Conservation (phyloP, 2,797 vertebrate species). For the Tangara arthus region DNA sequence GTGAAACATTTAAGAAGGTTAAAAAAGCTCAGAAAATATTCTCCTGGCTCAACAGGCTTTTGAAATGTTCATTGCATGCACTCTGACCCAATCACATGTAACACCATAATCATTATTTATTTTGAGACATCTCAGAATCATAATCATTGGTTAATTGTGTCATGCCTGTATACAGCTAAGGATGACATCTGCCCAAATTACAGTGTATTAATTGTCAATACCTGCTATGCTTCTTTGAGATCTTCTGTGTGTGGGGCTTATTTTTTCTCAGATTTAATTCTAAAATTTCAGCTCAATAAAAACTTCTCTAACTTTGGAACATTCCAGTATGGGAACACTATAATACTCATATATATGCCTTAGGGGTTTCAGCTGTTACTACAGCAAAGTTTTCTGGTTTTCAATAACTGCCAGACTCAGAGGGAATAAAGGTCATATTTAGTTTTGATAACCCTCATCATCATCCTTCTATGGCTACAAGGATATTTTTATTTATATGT, state of each 20-base stretch:
- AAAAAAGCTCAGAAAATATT: background rate
- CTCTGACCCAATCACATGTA: background rate
- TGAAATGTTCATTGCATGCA: background rate
- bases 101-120: background rate
- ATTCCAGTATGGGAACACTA: background rate
- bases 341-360: background rate
- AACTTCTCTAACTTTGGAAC: background rate
- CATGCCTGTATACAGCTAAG: rapidly evolving
- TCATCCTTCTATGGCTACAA: background rate
- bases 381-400: background rate
- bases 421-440: background rate
- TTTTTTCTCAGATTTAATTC: background rate
- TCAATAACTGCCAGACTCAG: background rate
- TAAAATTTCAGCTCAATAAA: background rate
- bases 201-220: background rate
- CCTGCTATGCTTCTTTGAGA: background rate
- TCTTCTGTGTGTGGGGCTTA: background rate
- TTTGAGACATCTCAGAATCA: background rate
- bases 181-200: background rate
- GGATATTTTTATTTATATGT: background rate
- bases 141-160: background rate
- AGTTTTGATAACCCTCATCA: background rate
- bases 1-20: background rate
- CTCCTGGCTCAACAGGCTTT: background rate
- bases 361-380: slow-evolving; percentile 6